phyloP scores from a whole-genome alignment of 2,113 vertebrate genomes.

The Montifringilla adamsi region DNA sequence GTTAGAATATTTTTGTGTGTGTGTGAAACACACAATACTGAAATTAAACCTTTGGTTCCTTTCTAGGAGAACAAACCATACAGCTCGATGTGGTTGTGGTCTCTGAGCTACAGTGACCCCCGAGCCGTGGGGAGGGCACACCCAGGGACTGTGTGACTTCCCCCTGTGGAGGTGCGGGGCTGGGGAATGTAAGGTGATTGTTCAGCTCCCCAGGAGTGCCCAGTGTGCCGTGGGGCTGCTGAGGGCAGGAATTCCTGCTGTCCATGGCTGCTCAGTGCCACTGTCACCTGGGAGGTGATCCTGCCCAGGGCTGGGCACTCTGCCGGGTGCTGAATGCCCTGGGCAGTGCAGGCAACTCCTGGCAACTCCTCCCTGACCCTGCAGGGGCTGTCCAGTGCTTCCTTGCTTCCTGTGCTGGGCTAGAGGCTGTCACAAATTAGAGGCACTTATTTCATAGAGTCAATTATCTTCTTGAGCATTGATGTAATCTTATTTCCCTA shows the following conservation, averaged over 20 bases:
- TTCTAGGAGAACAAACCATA: not conserved
- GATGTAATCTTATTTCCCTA: not conserved
- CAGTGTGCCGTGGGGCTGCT: not conserved
- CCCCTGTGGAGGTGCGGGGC: not conserved
- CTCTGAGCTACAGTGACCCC: not conserved
- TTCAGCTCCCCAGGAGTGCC: not conserved
- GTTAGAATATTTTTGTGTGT: not conserved
- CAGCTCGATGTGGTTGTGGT: not conserved
- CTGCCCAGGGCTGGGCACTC: not conserved
- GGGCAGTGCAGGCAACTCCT: not conserved
- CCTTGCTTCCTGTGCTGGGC: rapidly evolving
- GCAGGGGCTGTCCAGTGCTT: rapidly evolving
- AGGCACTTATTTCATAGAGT: not conserved
- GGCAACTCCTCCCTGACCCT: rapidly evolving
- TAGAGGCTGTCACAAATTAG: not conserved
- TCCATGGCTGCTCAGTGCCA: not conserved
- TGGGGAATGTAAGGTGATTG: not conserved
- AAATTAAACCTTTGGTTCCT: not conserved
- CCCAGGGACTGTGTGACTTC: not conserved
- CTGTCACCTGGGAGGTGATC: not conserved
- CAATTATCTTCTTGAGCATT: not conserved
- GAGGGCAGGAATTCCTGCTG: not conserved
- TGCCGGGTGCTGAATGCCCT: not conserved
- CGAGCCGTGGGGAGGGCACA: not conserved
- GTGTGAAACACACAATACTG: not conserved